Evolutionary conservation across 2,797 vertebrate genomes (phyloP), one percentile per base, ranked within the genome.

Genomic region (Vultur gryphus): DNA sequence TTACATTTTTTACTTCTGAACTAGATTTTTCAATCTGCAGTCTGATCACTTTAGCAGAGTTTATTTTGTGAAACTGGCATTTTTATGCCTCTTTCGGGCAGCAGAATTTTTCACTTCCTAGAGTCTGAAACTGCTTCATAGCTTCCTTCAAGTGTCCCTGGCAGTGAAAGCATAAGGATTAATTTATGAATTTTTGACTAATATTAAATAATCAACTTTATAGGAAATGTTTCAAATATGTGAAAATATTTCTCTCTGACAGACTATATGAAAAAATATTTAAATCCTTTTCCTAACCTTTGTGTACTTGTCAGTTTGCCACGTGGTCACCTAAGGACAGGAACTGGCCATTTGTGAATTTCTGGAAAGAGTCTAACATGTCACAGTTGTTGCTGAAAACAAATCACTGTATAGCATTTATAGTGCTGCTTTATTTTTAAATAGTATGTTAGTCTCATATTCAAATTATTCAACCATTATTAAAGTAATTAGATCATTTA

Each of bases 11-110:
- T 77, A 95, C 93, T 94, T 95, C 89, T 95, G 84, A 93, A 94
- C 91, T 92, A 83, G 82, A 89, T 93, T 95, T 95, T 97, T 95
- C 70, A 95, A 91, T 92, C 93, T 97, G 54, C 73, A 90, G 94
- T 83, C 93, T 97, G 96, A 98, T 97, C 91, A 82, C 94, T 98
- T 95, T 97, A 98, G 90, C 97, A 98, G 98, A 97, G 66, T 83
- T 91, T 95, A 62, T 87, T 97, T 95, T 95, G 46, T 92, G 73
- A 95, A 94, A 89, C 77, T 91, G 91, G 92, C 93, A 93, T 95
- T 89, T 75, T 77, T 88, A 55, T 76, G 69, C 94, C 87, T 96
- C 64, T 96, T 96, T 84, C 90, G 54, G 93, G 92, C 77, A 88
- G 88, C 65, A 95, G 71, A 87, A 82, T 61, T 86, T 90, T 97